Evolutionary conservation across 2,113 vertebrate species (phyloP).

Genomic region (Antennarius striatus): DNA sequence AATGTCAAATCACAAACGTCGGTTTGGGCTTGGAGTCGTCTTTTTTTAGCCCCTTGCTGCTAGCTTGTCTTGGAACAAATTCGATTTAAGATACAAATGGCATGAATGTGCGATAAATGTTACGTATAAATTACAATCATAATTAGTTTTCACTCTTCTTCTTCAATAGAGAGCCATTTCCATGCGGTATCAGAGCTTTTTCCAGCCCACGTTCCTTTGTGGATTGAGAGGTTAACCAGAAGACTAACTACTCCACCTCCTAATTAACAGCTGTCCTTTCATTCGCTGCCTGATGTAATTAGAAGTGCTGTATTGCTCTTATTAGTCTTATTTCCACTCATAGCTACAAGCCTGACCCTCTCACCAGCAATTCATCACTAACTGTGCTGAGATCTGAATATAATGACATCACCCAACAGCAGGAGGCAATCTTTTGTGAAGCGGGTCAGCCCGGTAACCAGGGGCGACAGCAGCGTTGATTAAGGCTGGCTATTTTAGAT

Average conservation of each 20-base stretch:
- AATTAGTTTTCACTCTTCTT: too few species aligned
- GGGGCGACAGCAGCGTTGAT: conserved; percentile 47
- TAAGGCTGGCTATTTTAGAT: conserved; percentile 56
- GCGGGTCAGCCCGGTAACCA: conserved; percentile 56
- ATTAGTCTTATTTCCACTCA: conserved; percentile 28
- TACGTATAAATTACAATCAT: too few species aligned
- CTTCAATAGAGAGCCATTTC: too few species aligned
- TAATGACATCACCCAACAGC: conserved; percentile 55
- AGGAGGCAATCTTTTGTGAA: conserved; percentile 42
- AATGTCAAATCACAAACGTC: too few species aligned
- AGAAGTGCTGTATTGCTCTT: conserved; percentile 7
- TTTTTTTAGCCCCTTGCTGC: too few species aligned
- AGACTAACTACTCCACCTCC: neutral
- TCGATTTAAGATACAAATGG: too few species aligned
- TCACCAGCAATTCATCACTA: conserved; percentile 37
- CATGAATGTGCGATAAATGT: too few species aligned
- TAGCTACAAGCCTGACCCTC: conserved; percentile 41
- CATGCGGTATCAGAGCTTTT: too few species aligned
- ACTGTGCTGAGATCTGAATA: conserved; percentile 37
- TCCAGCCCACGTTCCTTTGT: neutral
- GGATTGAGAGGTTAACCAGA: too few species aligned
- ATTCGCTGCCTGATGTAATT: conserved; percentile 17
- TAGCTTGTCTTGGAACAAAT: too few species aligned
- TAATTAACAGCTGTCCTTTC: conserved; percentile 2
- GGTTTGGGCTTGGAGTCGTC: too few species aligned